A percentile compares a stretch with the other conserved stretches of the same genome.
Evolutionary conservation across 2,888 invertebrate species (phyloP).

Genomic region (Drosophila cognata): DNA sequence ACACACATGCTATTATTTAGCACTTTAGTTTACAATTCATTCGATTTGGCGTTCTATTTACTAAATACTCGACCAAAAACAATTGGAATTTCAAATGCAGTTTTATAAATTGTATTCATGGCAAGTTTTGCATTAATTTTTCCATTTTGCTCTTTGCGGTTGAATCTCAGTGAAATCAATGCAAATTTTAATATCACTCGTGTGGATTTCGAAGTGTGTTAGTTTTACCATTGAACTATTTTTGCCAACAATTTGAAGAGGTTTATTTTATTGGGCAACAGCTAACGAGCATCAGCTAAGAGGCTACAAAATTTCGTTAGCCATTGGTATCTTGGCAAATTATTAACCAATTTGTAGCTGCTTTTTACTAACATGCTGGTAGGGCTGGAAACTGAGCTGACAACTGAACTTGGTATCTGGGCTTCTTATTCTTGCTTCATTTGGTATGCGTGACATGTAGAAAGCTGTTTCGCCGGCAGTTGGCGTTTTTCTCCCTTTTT

Average conservation of each 20-base stretch:
- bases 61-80: slow-evolving; percentile 58
- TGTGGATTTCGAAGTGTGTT: slow-evolving; percentile 48
- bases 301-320: slow-evolving; percentile 1
- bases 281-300: slow-evolving; percentile 30
- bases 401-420: slow-evolving; percentile 11
- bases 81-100: slow-evolving; percentile 47
- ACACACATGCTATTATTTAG: slow-evolving; percentile 19
- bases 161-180: slow-evolving; percentile 53
- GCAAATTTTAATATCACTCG: slow-evolving; percentile 63
- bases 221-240: slow-evolving; percentile 31
- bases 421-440: slow-evolving; percentile 49
- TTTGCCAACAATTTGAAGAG: slow-evolving; percentile 13
- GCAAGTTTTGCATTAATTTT: slow-evolving; percentile 41
- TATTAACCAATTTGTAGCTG: slow-evolving; percentile 76
- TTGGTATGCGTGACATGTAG: slow-evolving; percentile 76
- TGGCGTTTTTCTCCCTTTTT: slow-evolving; percentile 32
- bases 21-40: slow-evolving; percentile 49
- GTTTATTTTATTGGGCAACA: slow-evolving; percentile 6
- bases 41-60: slow-evolving; percentile 58
- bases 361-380: slow-evolving; percentile 34
- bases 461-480: slow-evolving; percentile 56
- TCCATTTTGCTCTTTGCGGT: slow-evolving; percentile 8
- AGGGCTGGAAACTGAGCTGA: slow-evolving; percentile 7
- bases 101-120: slow-evolving; percentile 21
- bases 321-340: slow-evolving; percentile 47